These are phyloP conservation scores for Chromis chromis DNA, from an alignment of 2,797 vertebrate species.

Conservation along the genomic window DNA sequence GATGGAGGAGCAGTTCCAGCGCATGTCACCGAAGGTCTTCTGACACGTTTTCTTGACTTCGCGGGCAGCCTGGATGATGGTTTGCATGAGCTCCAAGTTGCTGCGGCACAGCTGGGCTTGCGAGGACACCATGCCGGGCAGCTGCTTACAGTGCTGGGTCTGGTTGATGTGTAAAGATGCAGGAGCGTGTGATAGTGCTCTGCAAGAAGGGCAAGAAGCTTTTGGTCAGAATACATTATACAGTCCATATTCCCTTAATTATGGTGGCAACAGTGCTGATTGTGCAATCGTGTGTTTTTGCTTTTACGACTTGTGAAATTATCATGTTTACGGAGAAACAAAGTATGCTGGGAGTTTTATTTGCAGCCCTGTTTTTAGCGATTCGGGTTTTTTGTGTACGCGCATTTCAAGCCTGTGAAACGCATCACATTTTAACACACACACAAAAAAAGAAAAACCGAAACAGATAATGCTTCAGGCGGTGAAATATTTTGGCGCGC, in stretches of 20 bases:
- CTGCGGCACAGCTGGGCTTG: slow-evolving; percentile 97
- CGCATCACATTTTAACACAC: slow-evolving; percentile 25
- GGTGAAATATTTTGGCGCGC: slow-evolving; percentile 41
- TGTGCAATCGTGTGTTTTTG: neutral
- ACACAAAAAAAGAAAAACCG: slow-evolving; percentile 41
- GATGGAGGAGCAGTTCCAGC: slow-evolving; percentile 99
- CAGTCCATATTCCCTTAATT: neutral
- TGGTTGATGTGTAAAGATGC: slow-evolving; percentile 90
- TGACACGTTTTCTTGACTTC: slow-evolving; percentile 97
- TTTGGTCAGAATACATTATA: slow-evolving; percentile 12
- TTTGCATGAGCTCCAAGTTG: slow-evolving; percentile 98
- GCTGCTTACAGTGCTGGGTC: slow-evolving; percentile 96
- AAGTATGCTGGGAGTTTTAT: slow-evolving; percentile 8
- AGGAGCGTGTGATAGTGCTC: slow-evolving; percentile 91
- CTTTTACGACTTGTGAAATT: slow-evolving; percentile 31
- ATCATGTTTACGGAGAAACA: slow-evolving; percentile 12
- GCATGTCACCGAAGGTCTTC: slow-evolving; percentile 95
- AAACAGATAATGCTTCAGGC: slow-evolving; percentile 50
- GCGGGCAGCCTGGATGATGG: slow-evolving; percentile 91
- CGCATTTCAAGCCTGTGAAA: slow-evolving; percentile 30
- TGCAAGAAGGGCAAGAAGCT: slow-evolving; percentile 66
- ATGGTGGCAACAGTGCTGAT: neutral
- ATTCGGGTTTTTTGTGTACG: slow-evolving; percentile 21
- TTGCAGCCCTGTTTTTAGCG: slow-evolving; percentile 13
- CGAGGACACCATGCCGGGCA: slow-evolving; percentile 93